A percentile compares a stretch with the other conserved stretches of the same genome.
Evolutionary conservation across 2,888 invertebrate species (phyloP).

Genomic region (Gasteruption jaculator): DNA sequence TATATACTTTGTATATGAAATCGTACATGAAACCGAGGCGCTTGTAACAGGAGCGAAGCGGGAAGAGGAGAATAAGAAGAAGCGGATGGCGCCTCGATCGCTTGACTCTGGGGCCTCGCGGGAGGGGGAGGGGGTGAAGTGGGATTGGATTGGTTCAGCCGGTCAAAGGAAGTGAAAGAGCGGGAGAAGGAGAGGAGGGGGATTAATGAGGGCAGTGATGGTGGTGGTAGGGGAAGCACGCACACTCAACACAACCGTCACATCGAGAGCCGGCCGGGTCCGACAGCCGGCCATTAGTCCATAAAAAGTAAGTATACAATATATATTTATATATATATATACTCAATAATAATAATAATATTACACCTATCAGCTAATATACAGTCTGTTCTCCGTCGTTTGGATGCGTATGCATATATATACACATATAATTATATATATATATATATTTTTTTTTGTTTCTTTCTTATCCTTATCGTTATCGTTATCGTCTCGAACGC

Average conservation of each 20-base stretch:
- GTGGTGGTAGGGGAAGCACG: conserved; percentile 38
- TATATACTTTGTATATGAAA: too few relatives aligned
- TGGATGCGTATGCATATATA: conserved; percentile 25
- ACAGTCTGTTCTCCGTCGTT: conserved; percentile 42
- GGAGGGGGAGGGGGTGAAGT: conserved; percentile 2
- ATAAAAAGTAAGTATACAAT: too few relatives aligned
- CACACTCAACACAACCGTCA: conserved; percentile 51
- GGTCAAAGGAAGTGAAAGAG: conserved; percentile 1
- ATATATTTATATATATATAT: too few relatives aligned
- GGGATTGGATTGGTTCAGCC: conserved; percentile 4
- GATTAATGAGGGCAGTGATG: conserved; percentile 21
- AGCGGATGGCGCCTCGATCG: neutral
- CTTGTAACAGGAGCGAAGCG: conserved; percentile 34
- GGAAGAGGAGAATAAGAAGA: conserved; percentile 22
- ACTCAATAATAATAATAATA: conserved; percentile 21
- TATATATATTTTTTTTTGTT: conserved; percentile 29
- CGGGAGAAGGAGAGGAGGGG: conserved; percentile 6
- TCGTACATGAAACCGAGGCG: too few relatives aligned
- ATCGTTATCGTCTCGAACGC: conserved; percentile 5
- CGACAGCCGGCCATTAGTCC: conserved; percentile 45
- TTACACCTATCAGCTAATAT: conserved; percentile 46
- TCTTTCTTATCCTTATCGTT: conserved; percentile 5
- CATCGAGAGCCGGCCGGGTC: conserved; percentile 47
- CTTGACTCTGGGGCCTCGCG: conserved; percentile 12
- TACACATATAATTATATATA: conserved; percentile 23